phyloP scores from a whole-genome alignment of 1,140 invertebrate species.

The Drosophila arizonae region DNA sequence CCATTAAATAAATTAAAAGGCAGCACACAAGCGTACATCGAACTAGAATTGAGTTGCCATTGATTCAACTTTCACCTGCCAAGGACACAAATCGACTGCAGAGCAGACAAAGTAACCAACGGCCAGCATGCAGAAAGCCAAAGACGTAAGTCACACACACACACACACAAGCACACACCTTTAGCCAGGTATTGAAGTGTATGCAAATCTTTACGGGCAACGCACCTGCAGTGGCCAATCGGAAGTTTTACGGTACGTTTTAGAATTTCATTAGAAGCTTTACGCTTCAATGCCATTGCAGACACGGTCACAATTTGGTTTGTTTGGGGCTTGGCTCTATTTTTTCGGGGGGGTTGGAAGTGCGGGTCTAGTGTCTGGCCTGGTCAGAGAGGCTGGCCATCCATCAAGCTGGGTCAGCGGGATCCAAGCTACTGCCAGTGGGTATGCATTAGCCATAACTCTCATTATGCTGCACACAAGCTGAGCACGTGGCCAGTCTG shows the following conservation, averaged over 20 bases:
- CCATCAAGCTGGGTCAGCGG: constrained; percentile 51
- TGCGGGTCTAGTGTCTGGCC: constrained; percentile 1
- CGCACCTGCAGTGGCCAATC: constrained; percentile 49
- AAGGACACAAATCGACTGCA: constrained; percentile 35
- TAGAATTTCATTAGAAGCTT: constrained; percentile 49
- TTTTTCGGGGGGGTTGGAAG: background rate
- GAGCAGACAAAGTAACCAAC: constrained; percentile 36
- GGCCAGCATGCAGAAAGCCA: constrained; percentile 1
- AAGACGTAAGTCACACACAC: constrained; percentile 21
- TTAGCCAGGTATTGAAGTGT: constrained; percentile 20
- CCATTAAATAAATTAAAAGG: constrained; percentile 57
- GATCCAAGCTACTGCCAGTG: background rate
- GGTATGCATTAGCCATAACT: constrained; percentile 75
- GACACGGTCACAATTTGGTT: constrained; percentile 1
- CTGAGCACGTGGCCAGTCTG: constrained; percentile 26
- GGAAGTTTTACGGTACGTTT: constrained; percentile 67
- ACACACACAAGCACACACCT: background rate
- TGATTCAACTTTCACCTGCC: constrained; percentile 60
- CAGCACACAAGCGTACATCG: constrained; percentile 21
- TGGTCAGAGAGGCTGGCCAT: constrained; percentile 27
- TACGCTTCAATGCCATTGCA: constrained; percentile 29
- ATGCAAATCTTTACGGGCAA: constrained; percentile 54
- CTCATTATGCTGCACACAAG: constrained; percentile 63
- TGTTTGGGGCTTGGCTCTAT: background rate
- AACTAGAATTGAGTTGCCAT: constrained; percentile 37